These are phyloP conservation scores for Vulpes ferrilata DNA, from an alignment of 2,113 vertebrate species.

Conservation along the genomic window DNA sequence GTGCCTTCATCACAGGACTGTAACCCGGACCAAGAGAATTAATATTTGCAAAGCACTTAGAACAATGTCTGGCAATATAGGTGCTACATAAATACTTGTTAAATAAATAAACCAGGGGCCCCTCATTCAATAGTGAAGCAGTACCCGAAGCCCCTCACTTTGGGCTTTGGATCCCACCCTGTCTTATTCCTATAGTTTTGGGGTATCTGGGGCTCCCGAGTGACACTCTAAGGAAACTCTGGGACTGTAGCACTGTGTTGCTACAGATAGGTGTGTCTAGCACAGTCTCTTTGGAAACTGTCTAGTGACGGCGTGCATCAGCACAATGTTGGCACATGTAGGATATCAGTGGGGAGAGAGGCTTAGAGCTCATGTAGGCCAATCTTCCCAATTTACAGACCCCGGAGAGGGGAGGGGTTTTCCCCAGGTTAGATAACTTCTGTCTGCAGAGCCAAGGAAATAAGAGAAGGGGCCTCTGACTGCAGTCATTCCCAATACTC, in stretches of 20 bases:
- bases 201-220: not conserved
- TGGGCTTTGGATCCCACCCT: not conserved
- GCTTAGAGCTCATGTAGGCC: not conserved
- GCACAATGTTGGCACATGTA: not conserved
- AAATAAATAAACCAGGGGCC: not conserved
- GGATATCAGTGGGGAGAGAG: not conserved
- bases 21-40: not conserved
- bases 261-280: not conserved
- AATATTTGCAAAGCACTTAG: not conserved
- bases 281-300: not conserved
- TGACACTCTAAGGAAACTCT: not conserved
- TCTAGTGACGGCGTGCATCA: not conserved
- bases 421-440: not conserved
- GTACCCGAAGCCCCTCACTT: not conserved
- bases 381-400: not conserved
- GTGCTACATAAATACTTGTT: not conserved
- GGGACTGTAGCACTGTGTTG: not conserved
- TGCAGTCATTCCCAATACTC: not conserved
- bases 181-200: not conserved
- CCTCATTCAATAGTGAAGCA: rapidly evolving
- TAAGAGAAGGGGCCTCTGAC: not conserved
- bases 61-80: not conserved
- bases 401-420: too few relatives aligned
- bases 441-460: not conserved
- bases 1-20: not conserved